A percentile compares a stretch with the other conserved stretches of the same genome.
Conservation (phyloP, 1,140 invertebrate species). For the Camponotus vicinus region DNA sequence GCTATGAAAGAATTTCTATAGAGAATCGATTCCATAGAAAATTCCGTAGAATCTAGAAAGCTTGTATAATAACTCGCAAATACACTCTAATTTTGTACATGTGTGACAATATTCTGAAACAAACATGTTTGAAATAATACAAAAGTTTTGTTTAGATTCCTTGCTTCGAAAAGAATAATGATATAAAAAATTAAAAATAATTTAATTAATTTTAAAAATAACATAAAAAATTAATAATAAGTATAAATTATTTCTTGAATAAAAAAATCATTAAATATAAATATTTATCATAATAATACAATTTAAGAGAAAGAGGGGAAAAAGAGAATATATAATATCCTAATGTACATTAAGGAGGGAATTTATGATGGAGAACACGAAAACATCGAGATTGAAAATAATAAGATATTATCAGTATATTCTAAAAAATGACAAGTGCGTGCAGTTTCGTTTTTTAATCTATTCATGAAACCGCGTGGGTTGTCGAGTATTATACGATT, state of each 20-base stretch:
- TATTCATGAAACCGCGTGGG: slow-evolving; percentile 19
- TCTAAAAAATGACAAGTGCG: slow-evolving; percentile 33
- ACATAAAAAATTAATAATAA: not conserved
- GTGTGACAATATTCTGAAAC: not conserved
- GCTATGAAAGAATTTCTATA: slow-evolving; percentile 21
- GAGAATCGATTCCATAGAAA: not conserved
- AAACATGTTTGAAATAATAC: not conserved
- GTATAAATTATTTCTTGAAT: not conserved
- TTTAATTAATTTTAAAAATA: no score
- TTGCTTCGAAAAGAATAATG: not conserved
- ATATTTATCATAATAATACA: not conserved
- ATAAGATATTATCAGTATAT: slow-evolving; percentile 3
- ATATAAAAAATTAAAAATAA: slow-evolving; percentile 11
- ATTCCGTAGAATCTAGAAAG: not conserved
- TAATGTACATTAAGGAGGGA: not conserved
- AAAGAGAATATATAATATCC: not conserved
- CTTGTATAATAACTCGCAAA: not conserved
- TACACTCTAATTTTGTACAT: not conserved
- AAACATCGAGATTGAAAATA: not conserved
- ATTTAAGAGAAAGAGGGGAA: not conserved
- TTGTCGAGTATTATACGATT: slow-evolving; percentile 1
- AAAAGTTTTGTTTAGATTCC: not conserved
- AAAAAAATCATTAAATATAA: not conserved
- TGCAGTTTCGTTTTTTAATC: slow-evolving; percentile 13
- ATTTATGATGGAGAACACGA: not conserved